Percentiles rank a stretch among this genome's conserved stretches.
These are phyloP conservation scores for Philopotamus ludificatus DNA, from an alignment of 1,140 invertebrate species.

Conservation along the genomic window DNA sequence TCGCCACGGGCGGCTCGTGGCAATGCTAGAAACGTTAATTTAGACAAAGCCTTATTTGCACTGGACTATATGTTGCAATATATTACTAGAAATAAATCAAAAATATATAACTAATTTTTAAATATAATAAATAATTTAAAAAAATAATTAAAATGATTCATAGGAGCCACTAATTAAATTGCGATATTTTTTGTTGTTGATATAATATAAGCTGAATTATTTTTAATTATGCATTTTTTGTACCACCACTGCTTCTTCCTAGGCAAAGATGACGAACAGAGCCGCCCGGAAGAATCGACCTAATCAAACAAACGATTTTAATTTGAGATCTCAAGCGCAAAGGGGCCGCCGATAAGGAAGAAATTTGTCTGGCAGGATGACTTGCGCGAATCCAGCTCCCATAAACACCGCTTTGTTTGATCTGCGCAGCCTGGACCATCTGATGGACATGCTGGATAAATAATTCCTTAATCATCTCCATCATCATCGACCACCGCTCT, in stretches of 20 bases:
- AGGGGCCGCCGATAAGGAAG: conserved; percentile 36
- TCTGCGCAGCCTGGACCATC: not conserved
- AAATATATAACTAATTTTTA: too few relatives aligned
- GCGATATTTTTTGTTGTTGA: too few relatives aligned
- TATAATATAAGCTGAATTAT: too few relatives aligned
- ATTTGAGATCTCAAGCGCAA: conserved; percentile 38
- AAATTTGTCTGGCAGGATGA: conserved; percentile 39
- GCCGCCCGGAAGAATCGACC: conserved; percentile 35
- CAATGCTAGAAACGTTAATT: too few relatives aligned
- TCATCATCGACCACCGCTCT: not conserved
- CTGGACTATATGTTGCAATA: too few relatives aligned
- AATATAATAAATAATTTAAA: too few relatives aligned
- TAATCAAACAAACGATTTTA: conserved; percentile 42
- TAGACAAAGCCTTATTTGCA: too few relatives aligned
- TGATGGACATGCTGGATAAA: not conserved
- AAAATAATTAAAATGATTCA: too few relatives aligned
- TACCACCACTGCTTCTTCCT: conserved; percentile 2
- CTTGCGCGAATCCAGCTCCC: conserved; percentile 29
- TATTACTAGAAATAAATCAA: too few relatives aligned
- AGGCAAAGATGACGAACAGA: conserved; percentile 15
- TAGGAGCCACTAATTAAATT: too few relatives aligned
- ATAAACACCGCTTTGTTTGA: conserved; percentile 5
- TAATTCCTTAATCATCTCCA: not conserved
- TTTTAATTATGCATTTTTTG: too few relatives aligned
- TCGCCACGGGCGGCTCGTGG: conserved; percentile 1